Base-by-base conservation (phyloP, 2,797 vertebrate species). In the Mormyrops boulengeri region DNA sequence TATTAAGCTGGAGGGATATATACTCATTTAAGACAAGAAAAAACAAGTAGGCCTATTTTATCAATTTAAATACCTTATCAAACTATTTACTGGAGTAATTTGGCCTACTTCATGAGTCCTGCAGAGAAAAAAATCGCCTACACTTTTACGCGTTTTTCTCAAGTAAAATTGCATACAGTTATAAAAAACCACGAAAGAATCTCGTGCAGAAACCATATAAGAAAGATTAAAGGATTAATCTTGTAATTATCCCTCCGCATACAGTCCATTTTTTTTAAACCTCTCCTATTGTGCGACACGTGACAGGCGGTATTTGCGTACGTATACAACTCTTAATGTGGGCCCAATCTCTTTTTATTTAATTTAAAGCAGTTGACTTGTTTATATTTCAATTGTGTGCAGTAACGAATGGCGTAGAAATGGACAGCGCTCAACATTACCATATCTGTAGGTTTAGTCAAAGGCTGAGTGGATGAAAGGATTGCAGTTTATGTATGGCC, bases 401-500 rank as follows among this genome's bases (percentile, higher is more conserved):
- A 62, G 7, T 88, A 90, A 89, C 89, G 89, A 90, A 91, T 87
- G 53, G 82, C 57, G 69, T 90, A 88, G 90, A 91, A 88, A 93
- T 91, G 77, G 89, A 80, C 86, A 91, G 91, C 89, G 80, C 66
- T 91, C 88, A 88, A 38, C 89, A 92, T 92, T 91, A 85, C 89
- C 91, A 89, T 92, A 89, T 89, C 89, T 91, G 90, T 88, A 88
- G 91, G 87, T 91, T 93, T 91, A 91, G 91, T 90, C 90, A 88
- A 90, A 88, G 66, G 87, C 87, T 92, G 69, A 89, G 88, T 60
- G 38, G 89, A 53, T 93, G 92, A 94, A 96, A 93, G 92, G 92
- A 91, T 88, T 53, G 88, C 88, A 91, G 88, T 94, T 92, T 93
- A 92, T 90, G 47, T 62, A 52, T 69, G 85, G 44, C 84, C 47